A percentile compares a stretch with the other conserved stretches of the same genome.
phyloP scores from a whole-genome alignment of 2,888 invertebrate genomes.

The Acholoe squamosa region DNA sequence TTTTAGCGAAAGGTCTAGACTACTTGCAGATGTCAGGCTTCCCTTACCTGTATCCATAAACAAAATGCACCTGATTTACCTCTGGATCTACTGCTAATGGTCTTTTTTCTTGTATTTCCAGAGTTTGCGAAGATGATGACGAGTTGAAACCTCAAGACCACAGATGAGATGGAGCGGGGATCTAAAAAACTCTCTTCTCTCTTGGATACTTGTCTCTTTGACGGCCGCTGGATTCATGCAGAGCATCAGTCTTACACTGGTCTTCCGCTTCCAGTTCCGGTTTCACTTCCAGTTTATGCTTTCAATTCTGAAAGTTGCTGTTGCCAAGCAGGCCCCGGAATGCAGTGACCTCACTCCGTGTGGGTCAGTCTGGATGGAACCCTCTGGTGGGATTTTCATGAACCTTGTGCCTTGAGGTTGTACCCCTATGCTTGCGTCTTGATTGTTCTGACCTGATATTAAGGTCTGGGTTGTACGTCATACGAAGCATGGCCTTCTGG shows the following conservation, averaged over 20 bases:
- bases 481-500: background rate
- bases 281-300: background rate
- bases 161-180: background rate
- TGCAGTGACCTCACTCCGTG: background rate
- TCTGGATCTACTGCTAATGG: background rate
- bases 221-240: no score
- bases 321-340: background rate
- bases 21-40: no score
- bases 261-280: no score
- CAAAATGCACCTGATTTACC: no score
- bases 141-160: background rate
- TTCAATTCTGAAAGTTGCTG: background rate
- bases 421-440: background rate
- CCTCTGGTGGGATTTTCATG: background rate
- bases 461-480: background rate
- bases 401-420: background rate
- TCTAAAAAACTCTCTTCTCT: no score
- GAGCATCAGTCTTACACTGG: no score
- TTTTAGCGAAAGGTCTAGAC: no score
- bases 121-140: constrained; percentile 49
- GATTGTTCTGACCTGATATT: background rate
- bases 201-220: no score
- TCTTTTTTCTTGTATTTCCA: background rate
- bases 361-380: background rate
- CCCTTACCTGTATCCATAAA: no score